A percentile compares a stretch with the other conserved stretches of the same genome.
Evolutionary conservation across 2,888 invertebrate species (phyloP).

Genomic region (Eupithecia centaureata): DNA sequence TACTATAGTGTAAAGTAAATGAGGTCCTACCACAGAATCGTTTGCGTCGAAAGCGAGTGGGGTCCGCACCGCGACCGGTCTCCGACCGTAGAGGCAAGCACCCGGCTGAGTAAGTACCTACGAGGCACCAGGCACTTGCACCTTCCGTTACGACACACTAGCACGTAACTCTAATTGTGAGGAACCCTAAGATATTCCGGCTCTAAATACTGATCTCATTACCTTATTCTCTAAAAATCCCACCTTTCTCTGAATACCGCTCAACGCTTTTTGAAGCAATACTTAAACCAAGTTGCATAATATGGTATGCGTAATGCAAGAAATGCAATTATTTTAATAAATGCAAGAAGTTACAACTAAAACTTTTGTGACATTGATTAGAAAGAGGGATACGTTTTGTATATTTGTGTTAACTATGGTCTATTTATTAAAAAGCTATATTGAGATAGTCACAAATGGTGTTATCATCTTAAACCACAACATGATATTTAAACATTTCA

Average conservation of each 20-base stretch:
- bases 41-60: conserved; percentile 7
- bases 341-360: conserved; percentile 34
- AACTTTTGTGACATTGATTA: conserved; percentile 30
- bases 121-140: conserved; percentile 43
- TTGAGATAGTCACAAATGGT: conserved; percentile 44
- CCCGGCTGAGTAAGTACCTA: conserved; percentile 28
- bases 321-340: conserved; percentile 23
- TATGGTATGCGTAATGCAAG: conserved; percentile 15
- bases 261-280: conserved; percentile 26
- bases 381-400: conserved; percentile 42
- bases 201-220: conserved; percentile 52
- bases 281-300: conserved; percentile 27
- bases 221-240: conserved; percentile 30
- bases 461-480: conserved; percentile 42
- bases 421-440: conserved; percentile 46
- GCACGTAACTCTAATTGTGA: conserved; percentile 51
- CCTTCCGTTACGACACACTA: conserved; percentile 41
- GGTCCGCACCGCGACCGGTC: conserved; percentile 27
- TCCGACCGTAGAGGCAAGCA: conserved; percentile 14
- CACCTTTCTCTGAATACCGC: conserved; percentile 28
- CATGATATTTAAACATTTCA: conserved; percentile 42
- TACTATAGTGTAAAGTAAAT: not conserved
- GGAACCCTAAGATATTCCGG: conserved; percentile 53
- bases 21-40: not conserved
- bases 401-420: conserved; percentile 40